Evolutionary conservation across 2,888 invertebrate species (phyloP).

Genomic region (Brenthis hecate): DNA sequence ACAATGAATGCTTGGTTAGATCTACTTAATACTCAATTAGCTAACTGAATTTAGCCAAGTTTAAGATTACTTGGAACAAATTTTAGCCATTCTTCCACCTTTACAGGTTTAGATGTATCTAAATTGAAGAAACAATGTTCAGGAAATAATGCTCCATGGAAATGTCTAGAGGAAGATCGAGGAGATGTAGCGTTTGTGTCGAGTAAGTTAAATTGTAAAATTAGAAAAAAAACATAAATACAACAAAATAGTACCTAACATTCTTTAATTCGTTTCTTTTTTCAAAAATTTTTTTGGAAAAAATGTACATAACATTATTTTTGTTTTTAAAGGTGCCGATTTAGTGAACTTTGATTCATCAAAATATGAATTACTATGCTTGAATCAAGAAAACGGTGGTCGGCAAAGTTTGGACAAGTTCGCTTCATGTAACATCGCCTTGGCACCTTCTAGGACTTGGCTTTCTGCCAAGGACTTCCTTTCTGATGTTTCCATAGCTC

Average conservation of each 20-base stretch:
- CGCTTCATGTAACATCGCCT: slow-evolving; percentile 83
- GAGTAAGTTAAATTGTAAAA: slow-evolving; percentile 59
- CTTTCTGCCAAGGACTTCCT: slow-evolving; percentile 74
- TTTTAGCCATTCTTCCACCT: neutral
- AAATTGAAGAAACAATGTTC: slow-evolving; percentile 74
- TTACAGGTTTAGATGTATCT: slow-evolving; percentile 64
- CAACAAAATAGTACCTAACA: neutral
- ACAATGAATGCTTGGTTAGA: no score
- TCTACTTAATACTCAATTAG: no score
- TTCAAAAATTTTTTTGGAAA: neutral
- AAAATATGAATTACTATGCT: slow-evolving; percentile 85
- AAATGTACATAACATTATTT: neutral
- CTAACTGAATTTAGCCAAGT: no score
- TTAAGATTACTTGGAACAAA: no score
- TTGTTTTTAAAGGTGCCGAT: slow-evolving; percentile 79
- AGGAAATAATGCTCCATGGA: slow-evolving; percentile 80
- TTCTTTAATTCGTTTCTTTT: neutral
- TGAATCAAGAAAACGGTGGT: slow-evolving; percentile 80
- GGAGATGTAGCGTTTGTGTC: slow-evolving; percentile 89
- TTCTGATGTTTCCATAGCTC: slow-evolving; percentile 84
- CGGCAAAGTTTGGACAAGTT: slow-evolving; percentile 78
- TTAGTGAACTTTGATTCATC: slow-evolving; percentile 74
- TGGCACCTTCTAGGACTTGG: slow-evolving; percentile 83
- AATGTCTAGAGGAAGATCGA: slow-evolving; percentile 86
- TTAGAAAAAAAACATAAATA: neutral